Evolutionary conservation across 2,113 vertebrate species (phyloP), one percentile per base, ranked within the genome.

Genomic region (Grus americana): DNA sequence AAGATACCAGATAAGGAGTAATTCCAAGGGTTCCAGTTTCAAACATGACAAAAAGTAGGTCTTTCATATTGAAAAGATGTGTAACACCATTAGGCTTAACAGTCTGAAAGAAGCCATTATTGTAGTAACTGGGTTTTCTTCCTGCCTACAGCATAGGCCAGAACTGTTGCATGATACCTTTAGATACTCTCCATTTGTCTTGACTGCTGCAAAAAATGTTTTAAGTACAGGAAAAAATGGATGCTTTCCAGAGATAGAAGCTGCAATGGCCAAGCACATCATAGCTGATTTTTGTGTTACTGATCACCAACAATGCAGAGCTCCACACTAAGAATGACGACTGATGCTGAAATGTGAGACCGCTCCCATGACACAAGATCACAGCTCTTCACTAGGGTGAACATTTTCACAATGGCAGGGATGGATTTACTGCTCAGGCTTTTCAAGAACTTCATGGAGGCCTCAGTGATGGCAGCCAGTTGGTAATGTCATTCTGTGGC

Each of bases 211-310:
- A 52, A 52, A 36, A 42, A 17, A 6, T 20, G 6, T 26, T 24
- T 24, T 20, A 73, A 52, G 19, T 38, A 79, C 18, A 46, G 32
- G 27, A 50, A 57, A 10, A 3, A 71, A 57, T 4, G 10, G 27
- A 44, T 72, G 18, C 12, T 73, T 52, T 58, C 59, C 6, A 10
- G 19, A 44, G 18, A 49, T 1, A 50, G 27, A 42, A 50, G 26
- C 22, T 58, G 21, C 36, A 63, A 50, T 8, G 7, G 32, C 22
- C 44, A 58, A 52, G 23, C 8, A 30, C 1, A 5, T 34, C 2
- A 0, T 14, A 50, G 30, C 22, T 21, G 10, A 59, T 24, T 66
- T 42, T 44, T 7, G 9, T 2, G 0, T 46, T 40, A 59, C 5
- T 20, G 27, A 38, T 44, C 12, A 66, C 36, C 50, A 34, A 3